Conservation (phyloP, 2,113 vertebrate genomes). For the Alligator mississippiensis region DNA sequence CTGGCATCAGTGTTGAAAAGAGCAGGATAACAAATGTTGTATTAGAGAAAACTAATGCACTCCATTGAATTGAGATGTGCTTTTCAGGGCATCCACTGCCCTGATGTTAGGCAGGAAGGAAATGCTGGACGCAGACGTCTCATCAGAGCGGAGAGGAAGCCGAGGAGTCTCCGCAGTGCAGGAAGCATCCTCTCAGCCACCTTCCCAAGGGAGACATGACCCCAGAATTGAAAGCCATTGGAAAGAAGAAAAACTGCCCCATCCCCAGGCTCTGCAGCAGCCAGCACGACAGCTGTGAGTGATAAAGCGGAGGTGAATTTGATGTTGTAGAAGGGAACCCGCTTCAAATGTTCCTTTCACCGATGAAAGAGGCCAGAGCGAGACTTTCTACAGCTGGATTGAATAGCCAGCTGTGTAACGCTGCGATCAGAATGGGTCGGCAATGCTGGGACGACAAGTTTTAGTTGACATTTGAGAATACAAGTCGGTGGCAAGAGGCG, state of each 20-base stretch:
- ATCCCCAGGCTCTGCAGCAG: constrained; percentile 30
- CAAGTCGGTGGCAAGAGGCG: not conserved
- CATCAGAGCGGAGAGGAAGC: not conserved
- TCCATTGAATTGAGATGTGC: constrained; percentile 34
- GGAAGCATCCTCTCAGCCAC: not conserved
- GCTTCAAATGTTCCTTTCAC: not conserved
- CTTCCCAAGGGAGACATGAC: constrained; percentile 36
- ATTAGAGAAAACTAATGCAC: constrained; percentile 50
- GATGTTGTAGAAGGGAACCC: constrained; percentile 8
- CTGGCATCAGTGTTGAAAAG: constrained; percentile 34
- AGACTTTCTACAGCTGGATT: constrained; percentile 23
- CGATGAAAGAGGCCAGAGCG: constrained; percentile 38
- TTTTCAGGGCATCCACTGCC: constrained; percentile 51
- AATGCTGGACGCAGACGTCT: not conserved
- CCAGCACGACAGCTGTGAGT: constrained; percentile 45
- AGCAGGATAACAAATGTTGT: constrained; percentile 58
- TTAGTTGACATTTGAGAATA: constrained; percentile 47
- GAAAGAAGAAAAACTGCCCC: constrained; percentile 49
- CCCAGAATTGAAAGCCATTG: constrained; percentile 37
- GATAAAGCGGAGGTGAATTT: not conserved
- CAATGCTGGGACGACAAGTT: constrained; percentile 49
- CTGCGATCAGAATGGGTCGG: constrained; percentile 43
- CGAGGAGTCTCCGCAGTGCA: constrained; percentile 5
- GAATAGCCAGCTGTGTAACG: constrained; percentile 50
- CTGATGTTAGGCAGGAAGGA: constrained; percentile 62